Base-by-base conservation (phyloP, 2,797 vertebrate genomes). In the Paramormyrops hopkinsi region DNA sequence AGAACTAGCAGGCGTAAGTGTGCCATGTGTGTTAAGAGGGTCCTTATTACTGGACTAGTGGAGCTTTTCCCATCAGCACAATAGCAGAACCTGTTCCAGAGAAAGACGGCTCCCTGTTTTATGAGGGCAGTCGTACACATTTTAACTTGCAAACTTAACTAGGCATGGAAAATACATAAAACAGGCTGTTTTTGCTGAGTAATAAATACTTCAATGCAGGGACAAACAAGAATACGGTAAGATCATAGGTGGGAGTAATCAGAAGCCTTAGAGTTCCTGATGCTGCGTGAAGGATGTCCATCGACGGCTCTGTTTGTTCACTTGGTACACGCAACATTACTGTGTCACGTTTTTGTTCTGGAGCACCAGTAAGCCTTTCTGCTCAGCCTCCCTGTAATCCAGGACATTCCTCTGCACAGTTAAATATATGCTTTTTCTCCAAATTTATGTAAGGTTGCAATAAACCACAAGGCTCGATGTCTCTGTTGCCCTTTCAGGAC, bases 91-190 rank as follows among this genome's bases (percentile, higher is more conserved):
- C 11, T 69, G 53, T 89, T 92, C 90, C 91, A 91, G 46, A 90
- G 83, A 88, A 86, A 69, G 79, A 91, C 91, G 56, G 89, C 89
- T 91, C 88, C 87, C 88, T 87, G 88, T 87, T 91, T 91, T 91
- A 92, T 91, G 89, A 87, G 84, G 76, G 87, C 73, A 89, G 89
- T 90, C 41, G 54, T 92, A 90, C 89, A 89, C 89, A 88, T 90
- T 92, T 91, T 65, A 89, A 91, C 88, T 89, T 92, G 91, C 46
- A 59, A 88, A 88, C 90, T 73, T 65, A 88, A 91, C 89, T 89
- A 87, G 92, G 90, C 89, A 90, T 90, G 90, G 89, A 91, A 92
- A 92, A 84, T 92, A 91, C 88, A 82, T 88, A 93, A 92, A 92
- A 91, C 90, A 90, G 89, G 59, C 88, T 41, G 37, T 89, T 91